Evolutionary conservation across 1,140 invertebrate species (phyloP).

Genomic region (Pseudoatta argentina): DNA sequence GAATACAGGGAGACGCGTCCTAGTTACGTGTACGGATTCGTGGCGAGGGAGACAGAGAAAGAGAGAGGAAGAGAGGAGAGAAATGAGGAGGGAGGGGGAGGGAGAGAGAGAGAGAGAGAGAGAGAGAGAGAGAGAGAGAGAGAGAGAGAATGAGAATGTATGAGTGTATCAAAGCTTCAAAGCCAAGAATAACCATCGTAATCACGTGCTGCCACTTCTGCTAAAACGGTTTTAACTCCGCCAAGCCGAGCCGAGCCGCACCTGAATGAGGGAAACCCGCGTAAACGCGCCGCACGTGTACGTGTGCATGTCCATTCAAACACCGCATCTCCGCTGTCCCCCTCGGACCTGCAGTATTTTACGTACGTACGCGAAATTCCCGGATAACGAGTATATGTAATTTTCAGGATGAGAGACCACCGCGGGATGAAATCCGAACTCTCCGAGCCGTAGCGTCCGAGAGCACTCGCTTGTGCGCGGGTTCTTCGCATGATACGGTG

Average conservation of each 20-base stretch:
- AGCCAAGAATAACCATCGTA: conserved; percentile 71
- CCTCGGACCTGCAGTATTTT: conserved; percentile 51
- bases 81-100: background rate
- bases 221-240: conserved; percentile 70
- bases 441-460: background rate
- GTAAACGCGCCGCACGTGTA: conserved; percentile 55
- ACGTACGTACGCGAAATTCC: conserved; percentile 45
- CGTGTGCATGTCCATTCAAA: conserved; percentile 63
- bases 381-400: conserved; percentile 27
- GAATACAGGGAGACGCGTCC: conserved; percentile 61
- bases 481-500: conserved; percentile 5
- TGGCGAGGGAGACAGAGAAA: background rate
- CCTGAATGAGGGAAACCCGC: conserved; percentile 39
- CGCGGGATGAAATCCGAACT: conserved; percentile 32
- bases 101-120: background rate
- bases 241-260: conserved; percentile 44
- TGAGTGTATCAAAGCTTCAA: conserved; percentile 53
- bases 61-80: background rate
- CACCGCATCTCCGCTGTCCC: conserved; percentile 12
- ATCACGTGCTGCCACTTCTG: conserved; percentile 72
- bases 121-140: background rate
- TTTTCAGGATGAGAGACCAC: conserved; percentile 39
- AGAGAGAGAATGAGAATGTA: background rate
- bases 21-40: conserved; percentile 67
- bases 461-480: conserved; percentile 13